A percentile compares a stretch with the other conserved stretches of the same genome.
Evolutionary conservation across 1,140 invertebrate genomes (phyloP).

Genomic region (Drosophila tani): DNA sequence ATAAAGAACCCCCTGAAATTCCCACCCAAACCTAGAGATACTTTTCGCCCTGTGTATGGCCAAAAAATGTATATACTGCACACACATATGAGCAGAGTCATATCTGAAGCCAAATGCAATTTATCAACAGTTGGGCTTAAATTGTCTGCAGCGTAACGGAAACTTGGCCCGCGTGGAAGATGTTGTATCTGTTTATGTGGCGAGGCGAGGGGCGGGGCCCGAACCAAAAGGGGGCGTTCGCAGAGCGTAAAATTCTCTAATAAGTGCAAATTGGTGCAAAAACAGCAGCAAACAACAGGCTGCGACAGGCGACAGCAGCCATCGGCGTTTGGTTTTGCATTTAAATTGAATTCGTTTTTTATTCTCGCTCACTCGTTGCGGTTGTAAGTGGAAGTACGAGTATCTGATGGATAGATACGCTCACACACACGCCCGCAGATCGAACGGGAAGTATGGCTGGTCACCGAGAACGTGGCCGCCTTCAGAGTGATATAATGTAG

Average conservation of each 20-base stretch:
- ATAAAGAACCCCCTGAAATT: too few species aligned
- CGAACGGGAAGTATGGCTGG: constrained; percentile 49
- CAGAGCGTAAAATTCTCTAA: constrained; percentile 70
- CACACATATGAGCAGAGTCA: constrained; percentile 21
- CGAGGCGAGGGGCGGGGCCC: background rate
- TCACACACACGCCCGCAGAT: constrained; percentile 28
- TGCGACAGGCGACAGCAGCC: constrained; percentile 15
- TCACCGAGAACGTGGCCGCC: constrained; percentile 48
- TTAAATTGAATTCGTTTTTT: constrained; percentile 50
- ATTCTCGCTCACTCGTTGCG: constrained; percentile 18
- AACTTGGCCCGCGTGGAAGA: constrained; percentile 63
- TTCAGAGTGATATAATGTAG: constrained; percentile 47
- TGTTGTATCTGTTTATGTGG: constrained; percentile 10
- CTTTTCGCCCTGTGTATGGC: constrained; percentile 1
- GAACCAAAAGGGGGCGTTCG: constrained; percentile 4
- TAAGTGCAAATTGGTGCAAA: constrained; percentile 73
- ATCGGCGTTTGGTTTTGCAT: constrained; percentile 49
- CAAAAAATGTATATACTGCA: constrained; percentile 33
- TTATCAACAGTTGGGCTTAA: constrained; percentile 81
- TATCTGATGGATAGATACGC: constrained; percentile 48
- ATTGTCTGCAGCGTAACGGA: constrained; percentile 80
- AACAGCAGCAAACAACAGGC: constrained; percentile 12
- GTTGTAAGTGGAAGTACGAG: constrained; percentile 44
- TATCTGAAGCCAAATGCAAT: constrained; percentile 79
- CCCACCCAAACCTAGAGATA: background rate